These are phyloP conservation scores for Ardeotis arabs DNA, from an alignment of 2,113 vertebrate species.

Conservation along the genomic window DNA sequence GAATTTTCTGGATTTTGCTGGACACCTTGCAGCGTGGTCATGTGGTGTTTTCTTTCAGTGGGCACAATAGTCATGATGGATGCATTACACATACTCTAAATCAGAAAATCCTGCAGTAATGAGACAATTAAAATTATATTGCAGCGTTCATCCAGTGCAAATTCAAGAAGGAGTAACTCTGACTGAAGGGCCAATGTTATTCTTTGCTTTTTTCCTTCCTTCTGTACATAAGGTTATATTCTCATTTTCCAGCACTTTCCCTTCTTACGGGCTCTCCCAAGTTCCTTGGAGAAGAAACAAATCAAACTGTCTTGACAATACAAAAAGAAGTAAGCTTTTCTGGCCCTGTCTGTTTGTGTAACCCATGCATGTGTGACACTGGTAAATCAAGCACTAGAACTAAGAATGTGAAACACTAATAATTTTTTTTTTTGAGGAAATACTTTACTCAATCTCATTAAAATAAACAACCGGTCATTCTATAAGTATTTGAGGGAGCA, in stretches of 20 bases:
- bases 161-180: background rate
- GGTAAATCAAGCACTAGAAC: conserved; percentile 35
- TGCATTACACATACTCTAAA: background rate
- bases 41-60: background rate
- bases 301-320: conserved; percentile 13
- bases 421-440: background rate
- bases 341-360: conserved; percentile 35
- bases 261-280: background rate
- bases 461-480: conserved; percentile 32
- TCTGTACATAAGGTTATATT: background rate
- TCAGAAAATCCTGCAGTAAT: background rate
- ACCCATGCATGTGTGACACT: background rate
- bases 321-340: conserved; percentile 27
- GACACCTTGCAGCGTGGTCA: background rate
- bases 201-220: background rate
- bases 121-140: background rate
- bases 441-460: background rate
- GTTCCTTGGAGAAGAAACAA: conserved; percentile 39
- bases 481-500: background rate
- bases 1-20: background rate
- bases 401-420: conserved; percentile 13
- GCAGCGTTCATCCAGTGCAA: background rate
- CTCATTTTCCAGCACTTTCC: background rate
- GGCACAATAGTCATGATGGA: background rate
- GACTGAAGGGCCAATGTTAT: background rate